Conservation (phyloP, 2,888 invertebrate species). For the Phanerotoma sp. region DNA sequence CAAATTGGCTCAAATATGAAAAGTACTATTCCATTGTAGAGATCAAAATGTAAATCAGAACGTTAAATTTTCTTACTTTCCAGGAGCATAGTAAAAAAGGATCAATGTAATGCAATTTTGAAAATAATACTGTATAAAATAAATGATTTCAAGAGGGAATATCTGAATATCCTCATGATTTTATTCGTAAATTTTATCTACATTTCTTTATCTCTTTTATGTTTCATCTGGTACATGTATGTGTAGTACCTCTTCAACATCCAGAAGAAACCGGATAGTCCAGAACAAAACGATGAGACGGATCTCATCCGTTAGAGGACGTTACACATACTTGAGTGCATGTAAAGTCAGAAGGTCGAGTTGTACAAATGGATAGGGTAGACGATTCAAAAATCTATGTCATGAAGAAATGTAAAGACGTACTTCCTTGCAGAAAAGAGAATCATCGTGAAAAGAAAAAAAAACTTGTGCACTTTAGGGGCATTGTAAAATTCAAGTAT, state of each 20-base stretch:
- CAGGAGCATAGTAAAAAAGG: too few relatives aligned
- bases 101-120: too few relatives aligned
- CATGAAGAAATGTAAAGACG: background rate
- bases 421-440: background rate
- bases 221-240: background rate
- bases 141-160: background rate
- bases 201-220: background rate
- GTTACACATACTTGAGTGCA: constrained; percentile 21
- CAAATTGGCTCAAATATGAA: too few relatives aligned
- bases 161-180: background rate
- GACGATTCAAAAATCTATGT: constrained; percentile 6
- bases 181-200: too few relatives aligned
- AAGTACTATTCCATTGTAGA: too few relatives aligned
- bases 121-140: too few relatives aligned
- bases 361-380: background rate
- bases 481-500: too few relatives aligned
- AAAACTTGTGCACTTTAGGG: too few relatives aligned
- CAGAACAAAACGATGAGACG: constrained; percentile 26
- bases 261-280: constrained; percentile 18
- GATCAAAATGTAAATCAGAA: too few relatives aligned
- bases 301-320: constrained; percentile 25
- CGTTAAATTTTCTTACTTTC: too few relatives aligned
- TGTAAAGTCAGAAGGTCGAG: constrained; percentile 13
- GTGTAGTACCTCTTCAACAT: background rate
- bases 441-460: background rate